These are phyloP conservation scores for Aphidius ervi DNA, from an alignment of 1,140 invertebrate species.

Conservation along the genomic window DNA sequence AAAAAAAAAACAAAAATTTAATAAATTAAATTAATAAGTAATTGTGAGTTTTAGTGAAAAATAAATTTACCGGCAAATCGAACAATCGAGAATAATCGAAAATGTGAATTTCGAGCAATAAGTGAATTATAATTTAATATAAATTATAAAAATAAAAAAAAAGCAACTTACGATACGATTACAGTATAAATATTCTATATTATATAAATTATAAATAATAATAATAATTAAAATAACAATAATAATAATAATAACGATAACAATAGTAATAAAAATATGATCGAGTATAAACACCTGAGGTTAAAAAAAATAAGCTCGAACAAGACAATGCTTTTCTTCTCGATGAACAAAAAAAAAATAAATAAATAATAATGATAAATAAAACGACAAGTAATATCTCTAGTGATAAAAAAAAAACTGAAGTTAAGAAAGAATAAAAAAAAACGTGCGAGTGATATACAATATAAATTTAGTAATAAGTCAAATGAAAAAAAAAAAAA, in stretches of 20 bases:
- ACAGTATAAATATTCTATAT: conserved; percentile 29
- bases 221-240: conserved; percentile 24
- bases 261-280: conserved; percentile 13
- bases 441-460: conserved; percentile 19
- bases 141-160: conserved; percentile 1
- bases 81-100: conserved; percentile 18
- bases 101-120: conserved; percentile 47
- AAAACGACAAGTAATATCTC: conserved; percentile 12
- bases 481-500: conserved; percentile 10
- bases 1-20: conserved; percentile 1
- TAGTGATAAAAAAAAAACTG: conserved; percentile 7
- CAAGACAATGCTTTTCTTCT: background rate
- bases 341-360: conserved; percentile 4
- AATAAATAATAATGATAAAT: background rate
- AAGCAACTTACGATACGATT: conserved; percentile 23
- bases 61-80: background rate
- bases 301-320: too few species aligned
- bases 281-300: background rate
- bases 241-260: conserved; percentile 4
- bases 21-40: conserved; percentile 11
- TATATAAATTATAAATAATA: conserved; percentile 23
- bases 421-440: conserved; percentile 2
- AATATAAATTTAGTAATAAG: conserved; percentile 13
- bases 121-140: conserved; percentile 32
- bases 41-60: conserved; percentile 5